phyloP scores from a whole-genome alignment of 2,888 invertebrate species.

The Apotomis capreana region DNA sequence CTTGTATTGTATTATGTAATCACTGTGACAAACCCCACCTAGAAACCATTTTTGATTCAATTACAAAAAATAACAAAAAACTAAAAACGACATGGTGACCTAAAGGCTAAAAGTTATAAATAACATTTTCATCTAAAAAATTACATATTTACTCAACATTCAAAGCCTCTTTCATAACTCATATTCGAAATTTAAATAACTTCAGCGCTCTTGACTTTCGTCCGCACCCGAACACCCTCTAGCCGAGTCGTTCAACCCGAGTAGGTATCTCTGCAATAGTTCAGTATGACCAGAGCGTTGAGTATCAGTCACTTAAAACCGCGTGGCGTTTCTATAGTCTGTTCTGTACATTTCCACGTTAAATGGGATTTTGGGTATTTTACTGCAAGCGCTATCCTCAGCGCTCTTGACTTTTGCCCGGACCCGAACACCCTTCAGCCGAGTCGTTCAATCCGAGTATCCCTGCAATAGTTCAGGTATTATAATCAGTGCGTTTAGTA shows the following conservation, averaged over 20 bases:
- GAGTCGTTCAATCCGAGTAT: conserved; percentile 28
- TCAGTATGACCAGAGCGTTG: not conserved
- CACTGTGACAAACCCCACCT: too few species aligned
- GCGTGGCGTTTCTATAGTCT: too few species aligned
- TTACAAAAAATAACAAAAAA: too few species aligned
- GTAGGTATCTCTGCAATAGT: conserved; percentile 1
- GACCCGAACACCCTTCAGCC: conserved; percentile 14
- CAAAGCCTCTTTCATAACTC: not conserved
- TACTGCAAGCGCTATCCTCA: conserved; percentile 12
- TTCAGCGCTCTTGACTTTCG: conserved; percentile 30
- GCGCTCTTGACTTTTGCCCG: conserved; percentile 25
- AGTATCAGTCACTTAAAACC: not conserved
- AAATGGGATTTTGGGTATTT: conserved; percentile 4
- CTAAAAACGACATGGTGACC: too few species aligned
- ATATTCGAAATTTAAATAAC: conserved; percentile 9
- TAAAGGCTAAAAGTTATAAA: too few species aligned
- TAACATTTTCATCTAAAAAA: too few species aligned
- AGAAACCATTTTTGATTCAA: too few species aligned
- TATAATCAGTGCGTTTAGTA: not conserved
- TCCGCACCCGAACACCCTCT: conserved; percentile 14
- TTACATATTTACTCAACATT: not conserved
- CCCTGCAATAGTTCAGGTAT: not conserved
- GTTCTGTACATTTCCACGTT: not conserved
- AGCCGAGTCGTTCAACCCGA: conserved; percentile 30
- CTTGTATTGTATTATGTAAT: too few species aligned